Evolutionary conservation across 2,113 vertebrate species (phyloP).

Genomic region (Calonectris borealis): DNA sequence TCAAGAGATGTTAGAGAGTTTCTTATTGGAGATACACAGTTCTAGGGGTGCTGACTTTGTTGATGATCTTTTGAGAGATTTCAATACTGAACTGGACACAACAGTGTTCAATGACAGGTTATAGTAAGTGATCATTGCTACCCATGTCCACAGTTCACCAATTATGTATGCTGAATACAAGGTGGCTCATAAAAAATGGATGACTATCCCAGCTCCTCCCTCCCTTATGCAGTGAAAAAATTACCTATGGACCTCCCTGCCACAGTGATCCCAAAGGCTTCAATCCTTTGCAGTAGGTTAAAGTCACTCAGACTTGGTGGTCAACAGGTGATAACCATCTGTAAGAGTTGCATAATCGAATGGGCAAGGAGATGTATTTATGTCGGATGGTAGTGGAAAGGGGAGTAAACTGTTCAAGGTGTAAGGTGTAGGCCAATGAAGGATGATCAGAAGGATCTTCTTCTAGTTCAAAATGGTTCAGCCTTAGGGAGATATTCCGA

Average conservation of each 20-base stretch:
- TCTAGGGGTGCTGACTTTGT: neutral
- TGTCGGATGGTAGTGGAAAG: neutral
- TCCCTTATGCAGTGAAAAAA: neutral
- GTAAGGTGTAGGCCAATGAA: neutral
- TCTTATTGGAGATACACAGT: neutral
- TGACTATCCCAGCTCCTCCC: neutral
- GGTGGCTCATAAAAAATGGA: neutral
- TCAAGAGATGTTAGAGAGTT: neutral
- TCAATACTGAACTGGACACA: neutral
- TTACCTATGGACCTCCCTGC: neutral
- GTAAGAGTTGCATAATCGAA: rapidly evolving
- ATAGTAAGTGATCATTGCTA: neutral
- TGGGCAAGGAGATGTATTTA: neutral
- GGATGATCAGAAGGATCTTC: neutral
- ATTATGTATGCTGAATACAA: neutral
- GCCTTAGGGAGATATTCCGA: neutral
- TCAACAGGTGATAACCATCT: neutral
- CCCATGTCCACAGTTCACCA: neutral
- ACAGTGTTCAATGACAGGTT: neutral
- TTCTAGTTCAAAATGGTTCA: neutral
- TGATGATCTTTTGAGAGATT: neutral
- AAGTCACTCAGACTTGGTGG: neutral
- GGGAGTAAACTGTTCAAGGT: neutral
- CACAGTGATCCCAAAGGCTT: neutral
- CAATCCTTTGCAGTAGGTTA: neutral